phyloP scores from a whole-genome alignment of 2,113 vertebrate genomes.

The Felis chaus region DNA sequence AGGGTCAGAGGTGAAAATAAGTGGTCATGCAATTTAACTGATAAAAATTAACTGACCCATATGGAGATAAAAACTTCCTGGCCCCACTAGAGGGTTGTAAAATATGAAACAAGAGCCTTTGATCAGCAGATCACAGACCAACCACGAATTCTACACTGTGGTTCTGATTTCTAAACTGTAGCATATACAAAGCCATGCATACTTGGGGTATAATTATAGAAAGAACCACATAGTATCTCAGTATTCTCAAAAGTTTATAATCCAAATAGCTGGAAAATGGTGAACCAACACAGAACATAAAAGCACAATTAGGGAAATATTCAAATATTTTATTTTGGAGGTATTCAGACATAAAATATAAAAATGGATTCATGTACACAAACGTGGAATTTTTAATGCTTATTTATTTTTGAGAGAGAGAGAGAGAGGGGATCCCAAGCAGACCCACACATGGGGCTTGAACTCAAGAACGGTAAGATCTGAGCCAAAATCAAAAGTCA shows the following conservation, averaged over 20 bases:
- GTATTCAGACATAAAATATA: neutral
- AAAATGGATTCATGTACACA: neutral
- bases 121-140: slow-evolving; percentile 51
- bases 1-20: slow-evolving; percentile 11
- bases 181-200: slow-evolving; percentile 53
- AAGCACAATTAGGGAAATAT: slow-evolving; percentile 5
- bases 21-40: slow-evolving; percentile 29
- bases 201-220: slow-evolving; percentile 65
- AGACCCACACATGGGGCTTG: too few species aligned
- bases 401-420: too few species aligned
- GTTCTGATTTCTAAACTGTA: slow-evolving; percentile 35
- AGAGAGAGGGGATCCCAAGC: too few species aligned
- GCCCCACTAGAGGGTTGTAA: neutral
- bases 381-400: neutral
- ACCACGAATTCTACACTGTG: slow-evolving; percentile 9
- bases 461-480: too few species aligned
- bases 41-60: slow-evolving; percentile 36
- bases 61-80: slow-evolving; percentile 26
- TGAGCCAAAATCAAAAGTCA: too few species aligned
- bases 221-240: slow-evolving; percentile 50
- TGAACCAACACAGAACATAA: neutral
- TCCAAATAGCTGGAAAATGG: slow-evolving; percentile 39
- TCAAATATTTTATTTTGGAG: neutral
- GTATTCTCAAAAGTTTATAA: slow-evolving; percentile 66
- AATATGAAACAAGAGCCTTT: slow-evolving; percentile 42